Conservation (phyloP, 2,113 vertebrate genomes). For the Condylura cristata region DNA sequence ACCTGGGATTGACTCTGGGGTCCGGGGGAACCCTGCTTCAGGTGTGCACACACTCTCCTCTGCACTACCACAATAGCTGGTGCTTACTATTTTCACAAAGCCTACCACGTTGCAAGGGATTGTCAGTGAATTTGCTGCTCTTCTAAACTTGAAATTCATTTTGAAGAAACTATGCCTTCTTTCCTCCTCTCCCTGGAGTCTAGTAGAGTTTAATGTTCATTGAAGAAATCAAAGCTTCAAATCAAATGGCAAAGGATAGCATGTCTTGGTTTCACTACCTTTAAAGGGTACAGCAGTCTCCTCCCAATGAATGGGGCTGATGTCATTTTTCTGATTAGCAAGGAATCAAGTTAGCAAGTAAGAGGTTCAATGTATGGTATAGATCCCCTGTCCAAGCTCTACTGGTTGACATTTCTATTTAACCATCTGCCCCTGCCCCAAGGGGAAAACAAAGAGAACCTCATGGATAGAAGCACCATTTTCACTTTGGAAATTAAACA, state of each 20-base stretch:
- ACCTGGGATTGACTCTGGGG: background rate
- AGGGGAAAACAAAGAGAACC: background rate
- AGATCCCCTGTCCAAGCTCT: background rate
- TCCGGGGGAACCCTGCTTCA: constrained; percentile 25
- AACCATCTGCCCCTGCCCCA: background rate
- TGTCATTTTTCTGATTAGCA: constrained; percentile 32
- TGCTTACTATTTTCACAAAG: constrained; percentile 46
- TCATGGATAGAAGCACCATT: constrained; percentile 5
- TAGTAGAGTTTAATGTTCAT: background rate
- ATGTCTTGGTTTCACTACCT: constrained; percentile 37
- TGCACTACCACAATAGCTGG: background rate
- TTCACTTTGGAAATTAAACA: constrained; percentile 13
- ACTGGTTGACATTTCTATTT: constrained; percentile 12
- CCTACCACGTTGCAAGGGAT: constrained; percentile 44
- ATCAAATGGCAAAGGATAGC: background rate
- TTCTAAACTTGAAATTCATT: constrained; percentile 60
- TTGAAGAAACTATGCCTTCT: constrained; percentile 38
- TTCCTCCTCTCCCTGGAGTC: constrained; percentile 23
- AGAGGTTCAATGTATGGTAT: background rate
- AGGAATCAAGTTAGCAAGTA: background rate
- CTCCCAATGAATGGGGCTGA: background rate
- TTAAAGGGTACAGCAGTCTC: background rate
- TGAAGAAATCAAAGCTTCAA: constrained; percentile 57
- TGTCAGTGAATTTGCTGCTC: constrained; percentile 49
- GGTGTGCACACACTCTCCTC: constrained; percentile 30